Percentiles rank a stretch among this genome's conserved stretches.
phyloP scores from a whole-genome alignment of 1,140 invertebrate species.

The Pantala flavescens region DNA sequence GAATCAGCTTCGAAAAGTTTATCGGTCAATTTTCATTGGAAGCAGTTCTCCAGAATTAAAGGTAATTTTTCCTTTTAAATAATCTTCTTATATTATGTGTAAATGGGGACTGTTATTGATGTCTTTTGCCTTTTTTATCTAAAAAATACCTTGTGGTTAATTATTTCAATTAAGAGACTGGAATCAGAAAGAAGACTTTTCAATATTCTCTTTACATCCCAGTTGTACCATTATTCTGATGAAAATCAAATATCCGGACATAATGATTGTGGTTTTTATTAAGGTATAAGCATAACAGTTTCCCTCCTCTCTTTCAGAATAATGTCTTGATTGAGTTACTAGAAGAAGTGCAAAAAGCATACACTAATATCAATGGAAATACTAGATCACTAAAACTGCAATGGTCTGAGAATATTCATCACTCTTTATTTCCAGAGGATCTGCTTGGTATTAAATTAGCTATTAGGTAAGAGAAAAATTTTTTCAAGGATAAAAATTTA shows the following conservation, averaged over 20 bases:
- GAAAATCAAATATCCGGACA: background rate
- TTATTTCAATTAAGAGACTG: too few species aligned
- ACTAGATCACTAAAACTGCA: background rate
- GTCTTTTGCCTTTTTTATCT: background rate
- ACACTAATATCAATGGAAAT: background rate
- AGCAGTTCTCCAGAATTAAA: background rate
- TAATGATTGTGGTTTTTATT: too few species aligned
- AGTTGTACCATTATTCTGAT: background rate
- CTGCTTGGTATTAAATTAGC: background rate
- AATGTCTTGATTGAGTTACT: background rate
- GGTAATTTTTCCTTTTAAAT: background rate
- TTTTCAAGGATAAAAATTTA: background rate
- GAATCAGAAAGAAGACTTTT: background rate
- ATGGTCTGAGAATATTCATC: background rate
- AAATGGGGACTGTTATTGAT: background rate
- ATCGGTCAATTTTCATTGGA: background rate
- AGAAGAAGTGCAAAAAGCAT: background rate
- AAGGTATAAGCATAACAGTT: too few species aligned
- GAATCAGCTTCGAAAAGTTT: background rate
- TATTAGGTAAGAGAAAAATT: background rate
- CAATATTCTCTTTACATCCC: background rate
- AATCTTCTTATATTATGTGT: background rate
- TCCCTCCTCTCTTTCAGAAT: background rate
- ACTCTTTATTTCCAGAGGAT: background rate
- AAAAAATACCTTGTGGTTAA: too few species aligned